Evolutionary conservation across 2,113 vertebrate genomes (phyloP).

Genomic region (Ophiodon elongatus): DNA sequence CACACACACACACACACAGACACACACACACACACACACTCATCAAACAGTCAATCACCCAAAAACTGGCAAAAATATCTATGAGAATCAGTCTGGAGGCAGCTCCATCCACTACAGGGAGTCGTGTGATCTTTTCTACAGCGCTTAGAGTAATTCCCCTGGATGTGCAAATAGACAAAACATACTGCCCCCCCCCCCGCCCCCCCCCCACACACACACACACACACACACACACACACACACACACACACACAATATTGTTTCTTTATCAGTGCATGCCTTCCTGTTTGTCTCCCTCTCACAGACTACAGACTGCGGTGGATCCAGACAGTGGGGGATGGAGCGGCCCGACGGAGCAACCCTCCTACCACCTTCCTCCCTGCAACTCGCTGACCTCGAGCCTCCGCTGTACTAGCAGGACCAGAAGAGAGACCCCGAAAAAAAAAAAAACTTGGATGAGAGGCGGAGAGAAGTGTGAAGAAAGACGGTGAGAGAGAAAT

Average conservation of each 20-base stretch:
- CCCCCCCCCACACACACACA: conserved; percentile 22
- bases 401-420: conserved; percentile 18
- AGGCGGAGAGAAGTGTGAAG: not conserved
- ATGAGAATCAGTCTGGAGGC: conserved; percentile 18
- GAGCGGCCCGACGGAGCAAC: conserved; percentile 45
- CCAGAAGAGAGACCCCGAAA: not conserved
- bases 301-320: conserved; percentile 59
- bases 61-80: not conserved
- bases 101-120: not conserved
- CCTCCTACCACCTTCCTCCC: conserved; percentile 17
- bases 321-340: conserved; percentile 63
- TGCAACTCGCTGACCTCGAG: conserved; percentile 14
- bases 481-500: not conserved
- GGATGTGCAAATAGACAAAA: conserved; percentile 49
- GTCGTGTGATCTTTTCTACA: conserved; percentile 53
- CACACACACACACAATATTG: conserved; percentile 9
- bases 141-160: not conserved
- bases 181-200: conserved; percentile 30
- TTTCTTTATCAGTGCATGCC: conserved; percentile 24
- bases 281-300: conserved; percentile 37
- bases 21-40: conserved; percentile 23
- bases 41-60: conserved; percentile 44
- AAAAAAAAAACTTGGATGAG: no score
- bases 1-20: conserved; percentile 2
- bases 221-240: conserved; percentile 16